Percentiles rank a stretch among this genome's conserved stretches.
Conservation (phyloP, 2,888 invertebrate species). For the Zootermopsis nevadensis region DNA sequence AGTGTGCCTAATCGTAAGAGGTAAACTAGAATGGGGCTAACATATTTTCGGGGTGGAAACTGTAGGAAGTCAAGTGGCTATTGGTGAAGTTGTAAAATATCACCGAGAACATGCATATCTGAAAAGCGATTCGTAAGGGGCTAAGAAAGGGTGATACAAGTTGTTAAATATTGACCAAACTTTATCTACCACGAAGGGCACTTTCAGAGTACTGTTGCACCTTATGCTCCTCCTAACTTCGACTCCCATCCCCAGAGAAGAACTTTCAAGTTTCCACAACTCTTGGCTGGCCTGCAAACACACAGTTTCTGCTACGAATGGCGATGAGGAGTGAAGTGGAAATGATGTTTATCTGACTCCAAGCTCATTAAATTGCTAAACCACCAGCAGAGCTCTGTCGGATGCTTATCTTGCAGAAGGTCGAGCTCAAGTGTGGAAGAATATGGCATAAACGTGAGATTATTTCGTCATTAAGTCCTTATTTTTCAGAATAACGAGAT, state of each 20-base stretch:
- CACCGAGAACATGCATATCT: constrained; percentile 1
- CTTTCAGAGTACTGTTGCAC: background rate
- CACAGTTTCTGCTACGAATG: constrained; percentile 18
- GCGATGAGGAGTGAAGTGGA: constrained; percentile 28
- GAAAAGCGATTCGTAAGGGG: background rate
- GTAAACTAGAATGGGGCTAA: background rate
- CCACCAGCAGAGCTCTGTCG: constrained; percentile 25
- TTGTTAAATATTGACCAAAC: constrained; percentile 39
- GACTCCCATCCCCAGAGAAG: background rate
- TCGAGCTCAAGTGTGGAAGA: background rate
- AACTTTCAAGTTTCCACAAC: constrained; percentile 37
- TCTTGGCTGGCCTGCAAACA: constrained; percentile 14
- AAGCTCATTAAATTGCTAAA: constrained; percentile 44
- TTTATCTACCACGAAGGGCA: constrained; percentile 25
- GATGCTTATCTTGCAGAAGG: constrained; percentile 23
- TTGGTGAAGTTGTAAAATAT: background rate
- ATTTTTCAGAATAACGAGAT: background rate
- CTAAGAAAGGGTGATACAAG: constrained; percentile 6
- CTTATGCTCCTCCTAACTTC: background rate
- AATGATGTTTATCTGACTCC: constrained; percentile 39
- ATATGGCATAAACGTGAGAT: background rate
- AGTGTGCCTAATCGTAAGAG: background rate
- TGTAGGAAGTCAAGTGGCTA: background rate
- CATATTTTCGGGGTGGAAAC: background rate
- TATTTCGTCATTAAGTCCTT: constrained; percentile 31